These are phyloP conservation scores for Florisuga fusca DNA, from an alignment of 2,797 vertebrate species.

Conservation along the genomic window DNA sequence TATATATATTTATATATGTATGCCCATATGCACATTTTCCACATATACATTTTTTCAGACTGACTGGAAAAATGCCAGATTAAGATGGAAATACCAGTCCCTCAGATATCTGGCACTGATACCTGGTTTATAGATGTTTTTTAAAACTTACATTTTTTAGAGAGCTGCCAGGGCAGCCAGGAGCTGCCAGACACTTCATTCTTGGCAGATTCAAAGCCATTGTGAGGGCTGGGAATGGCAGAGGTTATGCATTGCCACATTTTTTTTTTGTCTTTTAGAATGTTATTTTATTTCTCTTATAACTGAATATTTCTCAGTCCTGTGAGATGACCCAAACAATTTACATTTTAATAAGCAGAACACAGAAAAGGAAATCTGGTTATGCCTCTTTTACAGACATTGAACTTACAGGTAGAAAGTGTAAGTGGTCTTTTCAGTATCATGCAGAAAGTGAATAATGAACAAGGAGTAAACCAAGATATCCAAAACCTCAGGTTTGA, in stretches of 20 bases:
- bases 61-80: background rate
- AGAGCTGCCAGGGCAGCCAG: background rate
- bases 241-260: background rate
- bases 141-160: background rate
- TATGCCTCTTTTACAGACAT: background rate
- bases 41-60: background rate
- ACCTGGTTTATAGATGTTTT: accelerated
- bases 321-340: background rate
- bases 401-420: background rate
- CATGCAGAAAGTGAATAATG: background rate
- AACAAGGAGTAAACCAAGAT: background rate
- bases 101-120: background rate
- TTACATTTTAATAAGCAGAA: background rate
- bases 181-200: background rate
- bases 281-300: background rate
- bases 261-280: background rate
- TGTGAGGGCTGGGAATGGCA: background rate
- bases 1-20: too few relatives aligned
- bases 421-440: background rate
- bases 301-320: background rate
- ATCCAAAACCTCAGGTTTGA: background rate
- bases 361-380: background rate
- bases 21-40: background rate
- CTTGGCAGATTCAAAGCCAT: background rate
- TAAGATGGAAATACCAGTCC: background rate